A percentile compares a stretch with the other conserved stretches of the same genome.
These are phyloP conservation scores for Sebastes iracundus DNA, from an alignment of 2,797 vertebrate species.

Conservation along the genomic window DNA sequence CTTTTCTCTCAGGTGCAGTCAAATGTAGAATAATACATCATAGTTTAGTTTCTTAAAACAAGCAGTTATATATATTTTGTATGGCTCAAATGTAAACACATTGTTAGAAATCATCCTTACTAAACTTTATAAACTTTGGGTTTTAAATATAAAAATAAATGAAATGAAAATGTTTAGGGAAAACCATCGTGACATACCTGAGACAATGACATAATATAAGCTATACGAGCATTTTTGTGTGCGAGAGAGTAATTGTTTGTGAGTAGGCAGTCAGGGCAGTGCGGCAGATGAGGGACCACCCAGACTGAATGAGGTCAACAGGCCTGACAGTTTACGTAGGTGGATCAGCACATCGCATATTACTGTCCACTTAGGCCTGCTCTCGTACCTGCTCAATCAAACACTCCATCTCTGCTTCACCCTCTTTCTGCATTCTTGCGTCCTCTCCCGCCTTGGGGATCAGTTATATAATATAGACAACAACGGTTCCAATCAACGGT, in stretches of 20 bases:
- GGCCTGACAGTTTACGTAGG: constrained; percentile 54
- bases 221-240: neutral
- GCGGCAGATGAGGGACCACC: constrained; percentile 57
- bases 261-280: constrained; percentile 45
- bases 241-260: neutral
- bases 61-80: neutral
- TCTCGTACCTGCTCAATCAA: constrained; percentile 35
- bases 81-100: neutral
- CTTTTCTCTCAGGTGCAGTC: neutral
- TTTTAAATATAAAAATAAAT: neutral
- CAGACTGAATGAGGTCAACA: constrained; percentile 70
- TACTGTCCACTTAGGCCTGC: constrained; percentile 63
- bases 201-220: neutral
- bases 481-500: neutral
- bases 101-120: too few relatives aligned
- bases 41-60: neutral
- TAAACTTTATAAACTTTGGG: neutral
- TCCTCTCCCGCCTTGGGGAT: neutral
- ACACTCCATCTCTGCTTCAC: constrained; percentile 34
- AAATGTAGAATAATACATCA: neutral
- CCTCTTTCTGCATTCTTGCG: constrained; percentile 1
- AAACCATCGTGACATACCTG: too few relatives aligned
- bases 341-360: constrained; percentile 53
- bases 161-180: neutral
- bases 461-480: neutral